Evolutionary conservation across 64 coral and sea anemone genomes (phyloP), one percentile per base, ranked within the genome.

Genomic region (Anthopleura sola): DNA sequence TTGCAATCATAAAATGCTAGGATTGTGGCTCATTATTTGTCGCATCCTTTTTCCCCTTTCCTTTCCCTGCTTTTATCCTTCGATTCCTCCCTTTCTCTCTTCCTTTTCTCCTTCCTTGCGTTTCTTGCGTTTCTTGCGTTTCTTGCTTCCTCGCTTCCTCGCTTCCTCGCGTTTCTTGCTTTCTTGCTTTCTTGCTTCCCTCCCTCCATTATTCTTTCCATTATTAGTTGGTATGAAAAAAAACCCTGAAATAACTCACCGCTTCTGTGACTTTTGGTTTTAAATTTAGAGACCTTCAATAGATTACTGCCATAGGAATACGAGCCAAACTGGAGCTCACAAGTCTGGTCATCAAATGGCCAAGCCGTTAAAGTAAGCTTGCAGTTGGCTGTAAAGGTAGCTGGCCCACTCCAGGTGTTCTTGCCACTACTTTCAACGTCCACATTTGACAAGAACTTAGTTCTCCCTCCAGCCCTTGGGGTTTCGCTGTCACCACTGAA

Each of bases 271-370:
- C 66, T 34, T 2, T 8, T 15, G 1, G 66, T 71, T 71, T 71
- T 21, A 39, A 39, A 85, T 44, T 32, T 10, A 24, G 19, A 17
- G 6, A 86, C 0, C 21, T 19, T 16, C 20, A 68, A 34, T 26
- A 28, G 37, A 3, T 54, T 31, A 33, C 55, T 46, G 84, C 57
- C 75, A n/a, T 91, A 86, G 29, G 89, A 80, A 50, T 57, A 91
- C 14, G 89, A 91, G 23, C 89, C 89, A 91, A 91, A 91, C 9
- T 58, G 38, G 7, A 91, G 24, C 24, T 68, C 36, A 69, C 89
- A 91, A 3, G 83, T 81, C 56, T 91, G 89, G 9, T 28, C 55
- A 50, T 91, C 89, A 48, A 91, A 86, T 2, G 89, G 89, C 89
- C 89, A 91, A 21, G 60, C 13, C 14, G 28, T 62, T 36, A 91